phyloP scores from a whole-genome alignment of 2,888 invertebrate genomes.

The Pelosia muscerda region DNA sequence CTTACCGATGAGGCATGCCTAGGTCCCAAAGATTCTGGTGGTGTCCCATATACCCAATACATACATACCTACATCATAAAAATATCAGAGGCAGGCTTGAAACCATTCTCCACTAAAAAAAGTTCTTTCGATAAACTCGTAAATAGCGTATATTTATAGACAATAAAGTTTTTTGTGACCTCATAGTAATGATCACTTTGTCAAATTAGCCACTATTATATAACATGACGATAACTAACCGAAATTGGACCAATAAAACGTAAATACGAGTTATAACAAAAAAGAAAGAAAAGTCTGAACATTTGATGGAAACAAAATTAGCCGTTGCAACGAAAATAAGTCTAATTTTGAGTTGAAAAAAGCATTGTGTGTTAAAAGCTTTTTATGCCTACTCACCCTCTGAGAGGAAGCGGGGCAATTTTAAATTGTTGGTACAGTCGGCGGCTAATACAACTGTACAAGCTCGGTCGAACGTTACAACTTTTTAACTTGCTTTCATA shows the following conservation, averaged over 20 bases:
- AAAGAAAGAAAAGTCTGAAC: conserved; percentile 22
- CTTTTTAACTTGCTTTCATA: neutral
- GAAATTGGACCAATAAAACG: conserved; percentile 28
- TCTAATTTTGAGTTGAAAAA: conserved; percentile 61
- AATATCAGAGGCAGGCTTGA: too few relatives aligned
- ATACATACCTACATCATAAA: too few relatives aligned
- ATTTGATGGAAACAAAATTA: conserved; percentile 54
- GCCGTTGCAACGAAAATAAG: conserved; percentile 58
- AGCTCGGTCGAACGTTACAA: neutral
- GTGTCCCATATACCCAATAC: too few relatives aligned
- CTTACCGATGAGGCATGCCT: too few relatives aligned
- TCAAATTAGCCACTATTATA: conserved; percentile 38
- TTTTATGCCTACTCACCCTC: conserved; percentile 65
- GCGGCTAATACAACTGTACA: neutral
- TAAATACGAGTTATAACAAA: conserved; percentile 16
- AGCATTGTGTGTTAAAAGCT: conserved; percentile 65
- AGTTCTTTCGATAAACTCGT: neutral
- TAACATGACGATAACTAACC: conserved; percentile 24
- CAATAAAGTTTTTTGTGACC: neutral
- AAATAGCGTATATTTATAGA: neutral
- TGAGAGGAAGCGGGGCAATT: conserved; percentile 62
- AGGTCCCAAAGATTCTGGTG: too few relatives aligned
- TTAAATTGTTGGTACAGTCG: conserved; percentile 61
- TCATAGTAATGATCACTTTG: conserved; percentile 25
- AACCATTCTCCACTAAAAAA: neutral